Evolutionary conservation across 2,888 invertebrate genomes (phyloP), one percentile per base, ranked within the genome.

Genomic region (Gortyna flavago): DNA sequence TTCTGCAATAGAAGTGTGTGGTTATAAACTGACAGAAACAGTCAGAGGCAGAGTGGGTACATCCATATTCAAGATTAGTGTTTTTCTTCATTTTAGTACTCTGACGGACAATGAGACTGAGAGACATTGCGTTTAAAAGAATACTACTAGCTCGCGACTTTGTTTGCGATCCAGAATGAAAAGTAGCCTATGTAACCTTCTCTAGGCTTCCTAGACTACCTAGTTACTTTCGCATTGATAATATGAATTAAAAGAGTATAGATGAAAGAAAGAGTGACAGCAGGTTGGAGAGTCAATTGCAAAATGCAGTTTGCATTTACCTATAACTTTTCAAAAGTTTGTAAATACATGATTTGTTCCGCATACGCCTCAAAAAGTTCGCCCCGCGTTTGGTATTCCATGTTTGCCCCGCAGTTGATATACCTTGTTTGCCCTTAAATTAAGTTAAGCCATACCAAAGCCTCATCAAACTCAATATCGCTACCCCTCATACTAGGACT

Each of bases 1-100:
- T 90, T 94, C 96, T 96, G 93, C 7, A 91, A 93, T 1, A 48
- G 3, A 81, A 73, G 8, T 68, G 1, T 13, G 11, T 57, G 18
- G 18, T n/a, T 18, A 32, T 8, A 25, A 21, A 38, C 18, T 48
- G 11, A 48, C n/a, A n/a, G n/a, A n/a, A n/a, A n/a, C n/a, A 67
- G 4, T 32, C 8, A 9, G 8, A 5, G 13, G 44, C 44, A 44
- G 4, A 44, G 44, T 13, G 13, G 38, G 8, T 9, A n/a, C 9
- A 41, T 38, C n/a, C 4, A 41, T 18, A 38, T 18, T n/a, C 18
- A 21, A 41, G 8, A n/a, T 18, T 5, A n/a, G 21, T 41, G 29
- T 25, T 67, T 67, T 5, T 32, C 13, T 48, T 8, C 13, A 44
- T 35, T 35, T 35, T 35, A n/a, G 29, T 0, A 3, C 44, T 21